Evolutionary conservation across 2,888 invertebrate species (phyloP).

Genomic region (Chaitophorus viminalis): DNA sequence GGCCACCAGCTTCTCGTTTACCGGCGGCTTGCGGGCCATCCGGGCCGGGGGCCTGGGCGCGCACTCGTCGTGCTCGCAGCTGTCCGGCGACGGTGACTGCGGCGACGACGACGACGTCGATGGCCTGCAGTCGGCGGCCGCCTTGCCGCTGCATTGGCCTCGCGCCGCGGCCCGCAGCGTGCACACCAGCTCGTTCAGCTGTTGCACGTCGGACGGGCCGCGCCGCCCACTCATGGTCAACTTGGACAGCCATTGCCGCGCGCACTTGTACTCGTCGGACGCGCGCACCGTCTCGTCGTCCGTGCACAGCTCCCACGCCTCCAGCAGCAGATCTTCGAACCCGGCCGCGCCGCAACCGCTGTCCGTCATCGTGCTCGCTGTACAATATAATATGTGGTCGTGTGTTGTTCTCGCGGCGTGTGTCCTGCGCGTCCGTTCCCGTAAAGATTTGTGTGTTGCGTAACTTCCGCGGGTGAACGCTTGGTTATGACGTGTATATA

Average conservation of each 20-base stretch:
- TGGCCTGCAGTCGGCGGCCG: background rate
- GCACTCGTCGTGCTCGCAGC: too few species aligned
- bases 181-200: background rate
- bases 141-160: too few species aligned
- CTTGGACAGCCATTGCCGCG: background rate
- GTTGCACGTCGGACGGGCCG: background rate
- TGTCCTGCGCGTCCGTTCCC: too few species aligned
- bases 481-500: too few species aligned
- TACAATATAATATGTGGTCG: too few species aligned
- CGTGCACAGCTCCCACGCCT: conserved; percentile 18
- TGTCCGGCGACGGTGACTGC: background rate
- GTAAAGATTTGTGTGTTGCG: too few species aligned
- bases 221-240: background rate
- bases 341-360: background rate
- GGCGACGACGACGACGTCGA: too few species aligned
- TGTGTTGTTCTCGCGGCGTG: too few species aligned
- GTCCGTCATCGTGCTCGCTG: background rate
- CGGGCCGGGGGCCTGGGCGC: too few species aligned
- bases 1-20: background rate
- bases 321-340: conserved; percentile 12
- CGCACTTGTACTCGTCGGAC: background rate
- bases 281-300: background rate
- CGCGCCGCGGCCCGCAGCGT: background rate
- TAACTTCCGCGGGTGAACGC: too few species aligned
- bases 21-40: background rate